A percentile compares a stretch with the other conserved stretches of the same genome.
Evolutionary conservation across 2,888 invertebrate genomes (phyloP).

Genomic region (Tanypteryx hageni): DNA sequence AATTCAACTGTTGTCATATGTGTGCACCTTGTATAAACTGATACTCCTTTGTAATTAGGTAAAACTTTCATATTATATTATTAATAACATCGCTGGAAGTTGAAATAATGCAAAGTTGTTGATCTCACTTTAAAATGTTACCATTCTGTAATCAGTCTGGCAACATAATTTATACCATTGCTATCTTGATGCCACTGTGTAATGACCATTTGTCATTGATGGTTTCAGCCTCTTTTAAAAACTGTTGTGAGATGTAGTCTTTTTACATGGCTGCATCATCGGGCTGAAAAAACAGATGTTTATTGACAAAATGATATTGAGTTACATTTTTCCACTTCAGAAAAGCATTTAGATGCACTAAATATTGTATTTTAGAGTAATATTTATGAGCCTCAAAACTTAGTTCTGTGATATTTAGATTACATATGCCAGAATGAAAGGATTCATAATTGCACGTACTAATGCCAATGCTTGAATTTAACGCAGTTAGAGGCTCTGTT

Average conservation of each 20-base stretch:
- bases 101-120: conserved; percentile 53
- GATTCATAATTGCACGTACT: conserved; percentile 47
- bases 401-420: conserved; percentile 62
- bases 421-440: conserved; percentile 34
- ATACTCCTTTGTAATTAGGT: conserved; percentile 32
- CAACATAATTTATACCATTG: neutral
- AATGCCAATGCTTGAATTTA: conserved; percentile 37
- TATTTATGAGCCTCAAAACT: conserved; percentile 51
- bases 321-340: conserved; percentile 45
- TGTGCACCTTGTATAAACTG: conserved; percentile 39
- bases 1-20: neutral
- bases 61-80: conserved; percentile 39
- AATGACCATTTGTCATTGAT: neutral
- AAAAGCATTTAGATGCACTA: conserved; percentile 56
- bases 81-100: conserved; percentile 52
- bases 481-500: neutral
- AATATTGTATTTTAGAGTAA: conserved; percentile 50
- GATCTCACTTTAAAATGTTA: conserved; percentile 60
- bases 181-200: conserved; percentile 38
- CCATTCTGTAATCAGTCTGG: conserved; percentile 50
- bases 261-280: conserved; percentile 19
- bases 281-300: neutral
- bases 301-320: neutral
- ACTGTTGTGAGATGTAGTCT: conserved; percentile 11
- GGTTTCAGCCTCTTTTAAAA: conserved; percentile 23